A percentile compares a stretch with the other conserved stretches of the same genome.
These are phyloP conservation scores for Palythoa heliodiscus DNA, from an alignment of 92 coral and sea anemone species.

Conservation along the genomic window DNA sequence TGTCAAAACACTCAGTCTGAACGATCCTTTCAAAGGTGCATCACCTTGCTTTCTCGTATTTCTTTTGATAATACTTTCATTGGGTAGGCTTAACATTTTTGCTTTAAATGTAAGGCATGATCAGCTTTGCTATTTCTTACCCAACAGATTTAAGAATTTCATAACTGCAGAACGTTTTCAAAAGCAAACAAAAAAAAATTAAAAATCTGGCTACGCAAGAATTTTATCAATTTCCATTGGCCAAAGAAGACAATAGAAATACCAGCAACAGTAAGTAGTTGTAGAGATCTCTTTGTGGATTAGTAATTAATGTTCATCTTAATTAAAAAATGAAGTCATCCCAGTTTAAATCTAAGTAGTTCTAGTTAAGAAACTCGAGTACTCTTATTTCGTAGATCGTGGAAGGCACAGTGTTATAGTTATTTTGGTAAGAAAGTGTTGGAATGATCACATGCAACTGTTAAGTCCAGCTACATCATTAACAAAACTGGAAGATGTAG, in stretches of 20 bases:
- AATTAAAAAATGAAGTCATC: not conserved
- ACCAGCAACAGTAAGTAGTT: not conserved
- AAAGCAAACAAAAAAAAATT: too few species aligned
- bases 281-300: not conserved
- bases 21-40: not conserved
- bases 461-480: too few species aligned
- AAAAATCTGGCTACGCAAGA: not conserved
- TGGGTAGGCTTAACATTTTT: not conserved
- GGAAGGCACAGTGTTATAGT: too few species aligned
- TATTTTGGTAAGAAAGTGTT: too few species aligned
- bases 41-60: not conserved
- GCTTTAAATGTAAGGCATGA: not conserved
- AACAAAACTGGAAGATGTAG: not conserved
- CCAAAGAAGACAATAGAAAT: not conserved
- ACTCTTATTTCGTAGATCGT: not conserved
- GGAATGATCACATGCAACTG: too few species aligned
- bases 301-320: not conserved
- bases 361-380: not conserved
- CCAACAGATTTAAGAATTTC: too few species aligned
- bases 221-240: not conserved
- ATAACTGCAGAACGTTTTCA: not conserved
- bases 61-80: not conserved
- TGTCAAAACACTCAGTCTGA: conserved; percentile 13
- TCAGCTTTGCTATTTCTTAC: not conserved
- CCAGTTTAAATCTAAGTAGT: not conserved